These are phyloP conservation scores for Anolis carolinensis DNA, from an alignment of 2,113 vertebrate species.

Conservation along the genomic window DNA sequence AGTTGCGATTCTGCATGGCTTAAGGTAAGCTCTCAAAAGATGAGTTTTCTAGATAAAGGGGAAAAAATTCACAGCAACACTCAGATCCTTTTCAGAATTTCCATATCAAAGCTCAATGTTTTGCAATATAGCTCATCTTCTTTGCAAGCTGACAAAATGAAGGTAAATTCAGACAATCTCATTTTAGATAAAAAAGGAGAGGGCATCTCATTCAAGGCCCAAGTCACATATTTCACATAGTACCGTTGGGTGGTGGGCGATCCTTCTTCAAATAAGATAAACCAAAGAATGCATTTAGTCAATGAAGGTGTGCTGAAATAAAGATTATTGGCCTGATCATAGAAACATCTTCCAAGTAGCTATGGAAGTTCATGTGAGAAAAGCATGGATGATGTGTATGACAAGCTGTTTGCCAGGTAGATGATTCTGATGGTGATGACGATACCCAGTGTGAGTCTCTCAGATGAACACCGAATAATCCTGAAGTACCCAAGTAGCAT, in stretches of 20 bases:
- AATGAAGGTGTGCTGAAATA: not conserved
- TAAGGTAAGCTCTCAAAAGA: slow-evolving; percentile 3
- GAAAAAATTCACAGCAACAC: not conserved
- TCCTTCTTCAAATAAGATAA: not conserved
- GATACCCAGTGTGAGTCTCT: not conserved
- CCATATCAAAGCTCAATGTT: not conserved
- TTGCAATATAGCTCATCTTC: not conserved
- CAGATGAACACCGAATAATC: not conserved
- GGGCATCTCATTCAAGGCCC: not conserved
- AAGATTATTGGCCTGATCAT: no score
- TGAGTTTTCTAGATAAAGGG: not conserved
- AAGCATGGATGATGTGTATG: not conserved
- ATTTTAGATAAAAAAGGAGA: not conserved
- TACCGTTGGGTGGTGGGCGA: not conserved
- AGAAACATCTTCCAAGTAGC: not conserved
- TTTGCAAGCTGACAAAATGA: not conserved
- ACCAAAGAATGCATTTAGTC: not conserved
- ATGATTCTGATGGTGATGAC: no score
- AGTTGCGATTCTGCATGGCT: not conserved
- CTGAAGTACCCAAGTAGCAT: not conserved
- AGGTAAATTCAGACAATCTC: not conserved
- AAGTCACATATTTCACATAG: not conserved
- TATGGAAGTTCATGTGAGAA: not conserved
- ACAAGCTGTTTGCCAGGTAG: no score
- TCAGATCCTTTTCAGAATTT: not conserved